Evolutionary conservation across 2,113 vertebrate genomes (phyloP), one percentile per base, ranked within the genome.

Genomic region (Dicaeum eximium): DNA sequence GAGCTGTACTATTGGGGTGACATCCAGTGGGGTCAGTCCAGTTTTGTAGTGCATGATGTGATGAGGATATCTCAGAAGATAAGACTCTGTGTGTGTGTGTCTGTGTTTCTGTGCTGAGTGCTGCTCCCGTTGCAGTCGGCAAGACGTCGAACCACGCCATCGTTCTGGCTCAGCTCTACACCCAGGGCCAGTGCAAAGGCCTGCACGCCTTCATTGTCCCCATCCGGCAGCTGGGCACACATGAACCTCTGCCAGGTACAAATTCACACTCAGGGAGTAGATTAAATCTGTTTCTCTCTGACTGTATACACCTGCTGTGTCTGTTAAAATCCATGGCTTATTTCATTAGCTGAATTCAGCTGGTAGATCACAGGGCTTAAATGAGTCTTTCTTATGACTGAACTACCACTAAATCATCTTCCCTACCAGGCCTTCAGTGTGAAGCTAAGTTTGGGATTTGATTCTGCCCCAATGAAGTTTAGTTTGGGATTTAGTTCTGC

Each of bases 141-240:
- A 99, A 99, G 96, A 99, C 99, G 0, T 99, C 99, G 1, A 99
- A 99, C 96, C 98, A 99, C 6, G 99, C 99, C 24, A 98, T 99
- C 2, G 99, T 99, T n/a, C 97, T 99, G 83, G 99, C 99, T 57
- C 99, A 99, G 96, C 99, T 99, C 53, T 97, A 99, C 96, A 99
- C 98, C 2, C 98, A 98, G 83, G 99, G 99, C 60, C 98, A 98
- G 11, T 98, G 98, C 95, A 98, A 98, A 12, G 99, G 99, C 12
- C 97, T 99, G 33, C 99, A 99, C 22, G 99, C 99, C 69, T 99
- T 99, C 95, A 98, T 99, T 6, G 98, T 99, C 20, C 99, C 99
- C 38, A 98, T 99, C 91, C 98, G 99, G 13, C 98, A 98, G 73
- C 97, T 99, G 77, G 97, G 97, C 81, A 99, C 99, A 11, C 99